Evolutionary conservation across 2,113 vertebrate species (phyloP).

Genomic region (Rissa tridactyla): DNA sequence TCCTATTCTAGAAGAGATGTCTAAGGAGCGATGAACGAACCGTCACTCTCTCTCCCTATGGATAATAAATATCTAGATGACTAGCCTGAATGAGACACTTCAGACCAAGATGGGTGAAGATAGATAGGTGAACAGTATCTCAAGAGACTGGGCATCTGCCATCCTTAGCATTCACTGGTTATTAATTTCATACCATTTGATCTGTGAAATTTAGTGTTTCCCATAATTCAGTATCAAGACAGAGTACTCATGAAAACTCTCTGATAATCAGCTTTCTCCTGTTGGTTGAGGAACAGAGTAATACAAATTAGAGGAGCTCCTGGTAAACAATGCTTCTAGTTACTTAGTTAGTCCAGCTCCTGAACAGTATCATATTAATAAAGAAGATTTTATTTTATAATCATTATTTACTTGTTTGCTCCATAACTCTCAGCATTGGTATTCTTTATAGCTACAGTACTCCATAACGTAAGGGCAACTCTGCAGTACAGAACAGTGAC

Average conservation of each 20-base stretch:
- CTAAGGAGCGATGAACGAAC: background rate
- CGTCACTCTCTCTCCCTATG: background rate
- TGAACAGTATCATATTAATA: background rate
- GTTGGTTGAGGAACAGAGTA: background rate
- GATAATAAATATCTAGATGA: background rate
- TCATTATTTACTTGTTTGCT: background rate
- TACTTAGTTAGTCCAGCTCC: background rate
- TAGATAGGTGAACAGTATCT: background rate
- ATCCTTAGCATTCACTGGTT: background rate
- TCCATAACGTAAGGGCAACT: background rate
- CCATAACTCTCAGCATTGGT: background rate
- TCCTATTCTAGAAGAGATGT: background rate
- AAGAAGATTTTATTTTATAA: background rate
- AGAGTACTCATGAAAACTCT: background rate
- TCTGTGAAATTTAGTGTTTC: background rate
- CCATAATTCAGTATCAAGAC: background rate
- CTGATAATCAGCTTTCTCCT: background rate
- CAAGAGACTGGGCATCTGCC: background rate
- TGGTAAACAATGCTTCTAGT: background rate
- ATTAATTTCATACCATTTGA: background rate
- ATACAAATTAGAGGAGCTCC: background rate
- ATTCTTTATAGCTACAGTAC: background rate
- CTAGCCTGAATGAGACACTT: background rate
- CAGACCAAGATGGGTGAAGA: background rate
- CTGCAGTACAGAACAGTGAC: background rate